Evolutionary conservation across 2,113 vertebrate species (phyloP).

Genomic region (Pomatorhinus ruficollis): DNA sequence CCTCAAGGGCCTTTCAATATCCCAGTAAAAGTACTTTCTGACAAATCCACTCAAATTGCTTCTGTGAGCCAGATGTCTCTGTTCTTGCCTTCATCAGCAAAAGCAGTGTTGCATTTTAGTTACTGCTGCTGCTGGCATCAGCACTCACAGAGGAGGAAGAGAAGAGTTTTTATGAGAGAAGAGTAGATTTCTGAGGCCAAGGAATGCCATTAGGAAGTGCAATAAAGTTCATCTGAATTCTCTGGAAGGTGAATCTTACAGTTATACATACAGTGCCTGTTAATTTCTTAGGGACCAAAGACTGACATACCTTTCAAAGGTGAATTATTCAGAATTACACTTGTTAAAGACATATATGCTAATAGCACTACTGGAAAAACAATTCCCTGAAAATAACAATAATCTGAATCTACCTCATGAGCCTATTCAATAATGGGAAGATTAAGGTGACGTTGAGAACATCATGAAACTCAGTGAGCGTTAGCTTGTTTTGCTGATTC

Average conservation of each 20-base stretch:
- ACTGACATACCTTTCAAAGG: background rate
- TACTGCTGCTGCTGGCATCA: background rate
- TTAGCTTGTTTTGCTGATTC: background rate
- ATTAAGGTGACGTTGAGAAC: background rate
- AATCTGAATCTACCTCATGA: background rate
- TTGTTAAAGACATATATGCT: background rate
- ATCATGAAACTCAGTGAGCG: background rate
- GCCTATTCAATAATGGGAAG: background rate
- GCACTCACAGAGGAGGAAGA: background rate
- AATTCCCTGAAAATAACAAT: background rate
- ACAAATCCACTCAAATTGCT: background rate
- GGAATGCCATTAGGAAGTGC: background rate
- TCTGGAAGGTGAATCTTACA: background rate
- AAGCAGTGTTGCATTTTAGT: background rate
- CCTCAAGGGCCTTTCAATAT: background rate
- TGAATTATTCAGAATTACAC: background rate
- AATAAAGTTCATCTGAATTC: background rate
- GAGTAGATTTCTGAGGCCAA: background rate
- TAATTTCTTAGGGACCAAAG: background rate
- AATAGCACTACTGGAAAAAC: background rate
- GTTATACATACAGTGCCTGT: background rate
- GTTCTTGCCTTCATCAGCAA: background rate
- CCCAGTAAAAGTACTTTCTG: background rate
- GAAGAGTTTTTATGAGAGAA: background rate
- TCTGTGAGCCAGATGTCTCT: background rate